A percentile compares a stretch with the other conserved stretches of the same genome.
These are phyloP conservation scores for Cremastinae sp. DNA, from an alignment of 2,888 invertebrate genomes.

Conservation along the genomic window DNA sequence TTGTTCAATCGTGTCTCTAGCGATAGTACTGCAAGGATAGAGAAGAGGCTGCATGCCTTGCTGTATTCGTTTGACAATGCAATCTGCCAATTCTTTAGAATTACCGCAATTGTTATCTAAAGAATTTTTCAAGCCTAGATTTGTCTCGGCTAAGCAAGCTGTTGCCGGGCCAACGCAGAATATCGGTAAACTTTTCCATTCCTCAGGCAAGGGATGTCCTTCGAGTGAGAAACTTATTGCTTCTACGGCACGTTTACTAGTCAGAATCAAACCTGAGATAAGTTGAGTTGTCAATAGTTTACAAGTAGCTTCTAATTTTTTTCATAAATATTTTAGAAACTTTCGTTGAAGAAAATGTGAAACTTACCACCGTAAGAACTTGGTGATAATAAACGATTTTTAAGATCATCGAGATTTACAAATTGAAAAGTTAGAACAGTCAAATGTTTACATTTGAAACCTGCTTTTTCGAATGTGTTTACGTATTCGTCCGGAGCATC, in stretches of 20 bases:
- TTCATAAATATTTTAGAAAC: not conserved
- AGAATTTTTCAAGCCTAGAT: slow-evolving; percentile 69
- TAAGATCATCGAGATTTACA: slow-evolving; percentile 69
- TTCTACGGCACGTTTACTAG: slow-evolving; percentile 75
- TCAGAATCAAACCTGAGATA: slow-evolving; percentile 74
- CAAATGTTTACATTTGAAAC: slow-evolving; percentile 71
- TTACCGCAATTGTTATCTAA: slow-evolving; percentile 73
- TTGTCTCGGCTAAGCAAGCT: slow-evolving; percentile 67
- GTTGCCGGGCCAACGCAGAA: slow-evolving; percentile 77
- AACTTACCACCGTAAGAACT: slow-evolving; percentile 72
- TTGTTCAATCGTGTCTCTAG: slow-evolving; percentile 72
- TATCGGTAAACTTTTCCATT: slow-evolving; percentile 70
- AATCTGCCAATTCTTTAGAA: slow-evolving; percentile 72
- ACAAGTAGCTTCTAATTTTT: too few species aligned
- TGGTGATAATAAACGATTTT: slow-evolving; percentile 63
- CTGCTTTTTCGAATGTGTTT: slow-evolving; percentile 68
- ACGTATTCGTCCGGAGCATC: slow-evolving; percentile 70
- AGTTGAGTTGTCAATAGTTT: not conserved
- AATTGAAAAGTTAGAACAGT: slow-evolving; percentile 73
- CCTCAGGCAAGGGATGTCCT: slow-evolving; percentile 55
- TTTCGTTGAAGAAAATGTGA: not conserved
- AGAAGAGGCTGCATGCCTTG: slow-evolving; percentile 67
- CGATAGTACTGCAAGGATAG: slow-evolving; percentile 77
- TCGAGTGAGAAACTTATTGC: slow-evolving; percentile 68
- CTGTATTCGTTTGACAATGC: slow-evolving; percentile 63